Evolutionary conservation across 2,113 vertebrate genomes (phyloP), one percentile per base, ranked within the genome.

Genomic region (Crotophaga sulcirostris): DNA sequence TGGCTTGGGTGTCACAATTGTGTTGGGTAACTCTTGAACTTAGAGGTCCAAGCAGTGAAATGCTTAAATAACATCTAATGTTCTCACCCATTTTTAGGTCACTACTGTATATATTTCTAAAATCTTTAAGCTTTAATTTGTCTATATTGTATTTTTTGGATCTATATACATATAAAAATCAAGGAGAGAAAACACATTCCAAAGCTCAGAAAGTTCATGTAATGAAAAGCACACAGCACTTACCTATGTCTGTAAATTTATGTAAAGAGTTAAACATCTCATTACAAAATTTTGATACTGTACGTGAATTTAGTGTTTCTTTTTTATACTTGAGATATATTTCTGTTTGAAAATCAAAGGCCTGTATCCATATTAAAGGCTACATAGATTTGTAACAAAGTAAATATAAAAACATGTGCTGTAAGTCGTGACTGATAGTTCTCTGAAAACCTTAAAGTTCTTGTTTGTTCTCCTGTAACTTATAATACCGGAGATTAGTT

Each of bases 311-410:
- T 77, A 69, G 29, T 55, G 1, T 75, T 82, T 68, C 52, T 45
- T 86, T 63, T 64, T 26, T 55, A 33, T 74, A 11, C 33, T 89
- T 93, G 36, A 66, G 26, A 67, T 84, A 33, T 74, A 62, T 87
- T 91, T 80, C 52, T 77, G 42, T 74, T 96, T 93, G 55, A 90
- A 92, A 97, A 91, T 95, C 77, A 83, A 87, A 92, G 54, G 10
- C n/a, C 47, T 87, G 38, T 84, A 42, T 69, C 42, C 45, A 73
- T 36, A 72, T 84, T 78, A 84, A 84, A 90, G 63, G 31, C 64
- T 89, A 56, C 56, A 33, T 45, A 63, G 45, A 36, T 78, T 91
- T 58, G 62, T 90, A 76, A 51, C 79, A 47, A 94, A 89, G 74
- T 55, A 79, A 80, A 66, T 74, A 21, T 26, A 58, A 58, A 91